phyloP scores from a whole-genome alignment of 2,888 invertebrate genomes.

The Ennomos quercinarius region DNA sequence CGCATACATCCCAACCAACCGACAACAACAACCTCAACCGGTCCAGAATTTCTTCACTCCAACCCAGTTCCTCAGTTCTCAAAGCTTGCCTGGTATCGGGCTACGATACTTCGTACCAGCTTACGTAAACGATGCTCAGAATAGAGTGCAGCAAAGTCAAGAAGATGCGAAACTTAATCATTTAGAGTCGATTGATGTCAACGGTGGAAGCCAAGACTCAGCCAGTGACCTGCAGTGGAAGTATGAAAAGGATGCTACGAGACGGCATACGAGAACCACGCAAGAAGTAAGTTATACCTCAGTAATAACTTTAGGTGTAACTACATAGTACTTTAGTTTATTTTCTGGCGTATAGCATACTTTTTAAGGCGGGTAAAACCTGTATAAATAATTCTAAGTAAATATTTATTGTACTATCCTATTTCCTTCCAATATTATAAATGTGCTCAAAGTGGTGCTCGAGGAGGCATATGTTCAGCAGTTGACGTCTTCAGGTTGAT shows the following conservation, averaged over 20 bases:
- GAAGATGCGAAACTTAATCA: conserved; percentile 72
- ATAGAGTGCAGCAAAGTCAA: conserved; percentile 53
- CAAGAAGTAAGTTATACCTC: conserved; percentile 59
- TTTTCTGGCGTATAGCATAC: too few species aligned
- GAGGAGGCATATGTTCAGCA: too few species aligned
- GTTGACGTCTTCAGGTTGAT: too few species aligned
- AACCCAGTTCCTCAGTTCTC: conserved; percentile 68
- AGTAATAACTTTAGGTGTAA: too few species aligned
- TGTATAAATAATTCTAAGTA: too few species aligned
- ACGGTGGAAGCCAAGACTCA: conserved; percentile 52
- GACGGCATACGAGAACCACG: conserved; percentile 60
- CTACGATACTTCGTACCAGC: conserved; percentile 73
- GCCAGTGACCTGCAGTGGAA: conserved; percentile 71
- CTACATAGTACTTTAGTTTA: too few species aligned
- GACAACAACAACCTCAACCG: conserved; percentile 53
- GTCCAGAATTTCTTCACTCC: conserved; percentile 60
- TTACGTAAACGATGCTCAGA: conserved; percentile 53
- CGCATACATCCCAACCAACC: conserved; percentile 65
- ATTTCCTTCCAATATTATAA: too few species aligned
- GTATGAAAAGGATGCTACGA: conserved; percentile 70
- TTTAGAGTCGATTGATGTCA: conserved; percentile 65
- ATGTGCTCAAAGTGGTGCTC: too few species aligned
- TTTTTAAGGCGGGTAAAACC: too few species aligned
- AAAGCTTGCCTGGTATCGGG: conserved; percentile 72
- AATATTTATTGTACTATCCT: too few species aligned